Evolutionary conservation across 2,888 invertebrate species (phyloP).

Genomic region (Eupithecia tripunctaria): DNA sequence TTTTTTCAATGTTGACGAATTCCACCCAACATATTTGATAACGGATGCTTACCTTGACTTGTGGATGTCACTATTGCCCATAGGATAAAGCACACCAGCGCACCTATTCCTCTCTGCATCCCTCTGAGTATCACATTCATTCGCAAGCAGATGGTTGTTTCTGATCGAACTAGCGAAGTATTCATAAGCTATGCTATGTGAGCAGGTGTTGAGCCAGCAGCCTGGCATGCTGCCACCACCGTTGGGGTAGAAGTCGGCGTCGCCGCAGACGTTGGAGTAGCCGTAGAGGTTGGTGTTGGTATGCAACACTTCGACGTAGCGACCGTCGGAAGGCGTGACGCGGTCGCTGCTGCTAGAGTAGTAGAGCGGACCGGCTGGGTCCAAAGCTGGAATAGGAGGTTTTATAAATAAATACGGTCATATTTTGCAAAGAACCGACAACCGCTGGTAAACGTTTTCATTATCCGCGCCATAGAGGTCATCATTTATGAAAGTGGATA

Average conservation of each 20-base stretch:
- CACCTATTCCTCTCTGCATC: constrained; percentile 58
- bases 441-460: no score
- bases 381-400: constrained; percentile 58
- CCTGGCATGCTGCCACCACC: constrained; percentile 69
- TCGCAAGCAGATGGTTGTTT: constrained; percentile 59
- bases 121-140: constrained; percentile 54
- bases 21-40: no score
- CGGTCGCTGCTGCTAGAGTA: constrained; percentile 50
- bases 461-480: no score
- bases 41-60: constrained; percentile 56
- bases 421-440: no score
- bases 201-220: constrained; percentile 62
- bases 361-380: constrained; percentile 75
- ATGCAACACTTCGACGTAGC: constrained; percentile 75
- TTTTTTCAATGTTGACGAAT: no score
- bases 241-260: constrained; percentile 72
- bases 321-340: constrained; percentile 57
- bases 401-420: no score
- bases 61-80: constrained; percentile 63
- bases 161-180: constrained; percentile 66
- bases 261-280: constrained; percentile 58
- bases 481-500: no score
- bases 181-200: constrained; percentile 61
- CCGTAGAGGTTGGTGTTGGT: constrained; percentile 65
- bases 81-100: constrained; percentile 51